Conservation (phyloP, 2,113 vertebrate species). For the Sprattus sprattus region DNA sequence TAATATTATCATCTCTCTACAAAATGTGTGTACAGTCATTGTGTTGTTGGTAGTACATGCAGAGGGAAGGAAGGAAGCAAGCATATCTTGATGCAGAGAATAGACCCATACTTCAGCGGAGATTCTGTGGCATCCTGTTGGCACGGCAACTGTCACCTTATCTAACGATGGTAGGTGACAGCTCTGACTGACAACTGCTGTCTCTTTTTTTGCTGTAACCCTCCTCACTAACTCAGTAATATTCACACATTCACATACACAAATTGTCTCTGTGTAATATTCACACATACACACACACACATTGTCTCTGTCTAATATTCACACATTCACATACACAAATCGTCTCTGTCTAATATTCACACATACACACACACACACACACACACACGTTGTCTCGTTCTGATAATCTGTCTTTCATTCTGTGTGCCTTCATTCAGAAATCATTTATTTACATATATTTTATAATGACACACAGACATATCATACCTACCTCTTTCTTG, state of each 20-base stretch:
- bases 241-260: constrained; percentile 31
- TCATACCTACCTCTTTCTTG: background rate
- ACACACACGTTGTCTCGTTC: background rate
- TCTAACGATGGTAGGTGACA: constrained; percentile 23
- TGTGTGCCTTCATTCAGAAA: background rate
- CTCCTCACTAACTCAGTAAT: constrained; percentile 7
- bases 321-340: too few relatives aligned
- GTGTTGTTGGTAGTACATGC: background rate
- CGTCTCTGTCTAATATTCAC: too few relatives aligned
- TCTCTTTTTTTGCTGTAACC: background rate
- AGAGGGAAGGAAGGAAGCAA: background rate
- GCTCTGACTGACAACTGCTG: background rate
- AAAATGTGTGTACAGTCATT: background rate
- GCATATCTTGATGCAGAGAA: background rate
- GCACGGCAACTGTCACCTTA: constrained; percentile 53
- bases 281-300: background rate
- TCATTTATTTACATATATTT: background rate
- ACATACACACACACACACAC: background rate
- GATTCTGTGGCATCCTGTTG: constrained; percentile 65
- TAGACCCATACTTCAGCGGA: constrained; percentile 37
- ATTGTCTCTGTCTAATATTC: constrained; percentile 3
- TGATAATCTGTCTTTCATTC: constrained; percentile 5
- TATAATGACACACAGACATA: background rate
- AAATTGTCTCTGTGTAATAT: background rate
- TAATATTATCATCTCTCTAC: background rate